Evolutionary conservation across 1,140 invertebrate genomes (phyloP).

Genomic region (Apis mellifera): DNA sequence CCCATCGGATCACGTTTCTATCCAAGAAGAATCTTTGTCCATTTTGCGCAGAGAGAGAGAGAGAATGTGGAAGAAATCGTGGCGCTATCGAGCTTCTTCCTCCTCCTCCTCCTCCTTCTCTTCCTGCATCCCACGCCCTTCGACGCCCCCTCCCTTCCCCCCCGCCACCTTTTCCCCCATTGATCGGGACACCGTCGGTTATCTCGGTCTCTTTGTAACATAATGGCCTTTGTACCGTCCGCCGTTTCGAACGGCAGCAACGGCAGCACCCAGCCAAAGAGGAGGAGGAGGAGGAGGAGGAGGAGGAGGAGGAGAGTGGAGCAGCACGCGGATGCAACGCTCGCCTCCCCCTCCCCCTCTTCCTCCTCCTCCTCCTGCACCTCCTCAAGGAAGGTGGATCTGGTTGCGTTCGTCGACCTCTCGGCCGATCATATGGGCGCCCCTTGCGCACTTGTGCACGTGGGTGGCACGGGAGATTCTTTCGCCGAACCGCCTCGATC

Average conservation of each 20-base stretch:
- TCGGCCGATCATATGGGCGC: conserved; percentile 63
- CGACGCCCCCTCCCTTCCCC: conserved; percentile 17
- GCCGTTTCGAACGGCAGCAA: conserved; percentile 39
- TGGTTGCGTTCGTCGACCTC: conserved; percentile 67
- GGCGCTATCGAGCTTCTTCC: too few relatives aligned
- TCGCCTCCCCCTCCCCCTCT: conserved; percentile 12
- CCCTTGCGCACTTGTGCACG: conserved; percentile 41
- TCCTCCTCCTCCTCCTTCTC: neutral
- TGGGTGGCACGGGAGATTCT: conserved; percentile 60
- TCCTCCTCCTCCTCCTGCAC: conserved; percentile 10
- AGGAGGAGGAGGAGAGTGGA: conserved; percentile 33
- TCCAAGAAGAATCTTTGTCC: too few relatives aligned
- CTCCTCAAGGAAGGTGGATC: conserved; percentile 50
- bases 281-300: conserved; percentile 42
- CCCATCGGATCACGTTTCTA: too few relatives aligned
- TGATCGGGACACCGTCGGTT: conserved; percentile 70
- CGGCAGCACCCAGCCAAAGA: conserved; percentile 19
- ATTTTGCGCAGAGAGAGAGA: too few relatives aligned
- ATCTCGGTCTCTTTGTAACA: conserved; percentile 76
- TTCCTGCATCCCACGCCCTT: conserved; percentile 43
- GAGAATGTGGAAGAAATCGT: too few relatives aligned
- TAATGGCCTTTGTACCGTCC: conserved; percentile 75
- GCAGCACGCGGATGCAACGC: conserved; percentile 26
- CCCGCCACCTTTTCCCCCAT: conserved; percentile 63
- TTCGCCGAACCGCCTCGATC: neutral